Percentiles rank a stretch among this genome's conserved stretches.
Evolutionary conservation across 1,140 invertebrate genomes (phyloP).

Genomic region (Doryteuthis pealeii): DNA sequence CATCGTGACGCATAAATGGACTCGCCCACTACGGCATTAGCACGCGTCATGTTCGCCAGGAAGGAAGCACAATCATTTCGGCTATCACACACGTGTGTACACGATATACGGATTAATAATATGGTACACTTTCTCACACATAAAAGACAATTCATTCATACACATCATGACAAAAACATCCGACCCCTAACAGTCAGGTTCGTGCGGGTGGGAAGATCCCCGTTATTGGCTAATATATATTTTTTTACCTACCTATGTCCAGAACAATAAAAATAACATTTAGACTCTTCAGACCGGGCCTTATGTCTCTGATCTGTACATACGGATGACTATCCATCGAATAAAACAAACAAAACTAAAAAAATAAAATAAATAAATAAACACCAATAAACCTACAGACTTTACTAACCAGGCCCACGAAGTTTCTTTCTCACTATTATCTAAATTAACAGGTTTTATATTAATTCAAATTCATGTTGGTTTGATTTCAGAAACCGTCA

Average conservation of each 20-base stretch:
- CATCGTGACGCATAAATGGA: no score
- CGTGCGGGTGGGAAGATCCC: neutral
- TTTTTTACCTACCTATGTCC: conserved; percentile 73
- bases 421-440: neutral
- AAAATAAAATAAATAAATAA: neutral
- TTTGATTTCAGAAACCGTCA: neutral
- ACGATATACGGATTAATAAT: no score
- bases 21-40: no score
- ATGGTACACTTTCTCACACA: no score
- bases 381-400: neutral
- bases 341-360: neutral
- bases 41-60: no score
- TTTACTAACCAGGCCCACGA: neutral
- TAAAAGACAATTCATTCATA: neutral
- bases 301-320: conserved; percentile 51
- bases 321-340: conserved; percentile 18
- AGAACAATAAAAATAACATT: conserved; percentile 90
- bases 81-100: no score
- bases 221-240: neutral
- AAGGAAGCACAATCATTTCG: no score
- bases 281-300: conserved; percentile 84
- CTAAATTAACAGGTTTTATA: neutral
- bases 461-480: neutral
- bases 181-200: neutral
- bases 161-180: neutral